A percentile compares a stretch with the other conserved stretches of the same genome.
These are phyloP conservation scores for Tetragonisca angustula DNA, from an alignment of 2,888 invertebrate species.

Conservation along the genomic window DNA sequence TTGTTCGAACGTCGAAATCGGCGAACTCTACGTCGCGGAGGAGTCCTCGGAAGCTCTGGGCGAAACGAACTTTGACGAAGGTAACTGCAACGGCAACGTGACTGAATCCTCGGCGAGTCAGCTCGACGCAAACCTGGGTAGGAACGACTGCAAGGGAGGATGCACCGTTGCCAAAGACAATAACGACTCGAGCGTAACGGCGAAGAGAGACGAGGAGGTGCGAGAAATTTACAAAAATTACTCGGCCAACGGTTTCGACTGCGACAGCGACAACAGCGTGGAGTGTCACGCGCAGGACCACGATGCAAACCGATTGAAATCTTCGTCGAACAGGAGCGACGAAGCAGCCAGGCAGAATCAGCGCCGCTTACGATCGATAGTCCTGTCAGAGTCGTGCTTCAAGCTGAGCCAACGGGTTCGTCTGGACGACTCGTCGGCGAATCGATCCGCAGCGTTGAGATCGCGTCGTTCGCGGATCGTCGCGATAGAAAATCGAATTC, in stretches of 20 bases:
- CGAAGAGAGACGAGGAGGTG: constrained; percentile 13
- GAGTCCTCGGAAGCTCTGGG: not conserved
- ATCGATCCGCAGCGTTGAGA: constrained; percentile 12
- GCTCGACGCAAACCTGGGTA: no score
- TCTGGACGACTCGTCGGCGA: not conserved
- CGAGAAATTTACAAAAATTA: constrained; percentile 57
- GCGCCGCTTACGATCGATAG: constrained; percentile 14
- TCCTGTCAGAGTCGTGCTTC: constrained; percentile 24
- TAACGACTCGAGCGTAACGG: not conserved
- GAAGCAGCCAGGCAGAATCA: not conserved
- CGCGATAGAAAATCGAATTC: constrained; percentile 43
- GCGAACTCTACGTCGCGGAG: not conserved
- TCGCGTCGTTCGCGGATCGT: not conserved
- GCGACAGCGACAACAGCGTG: constrained; percentile 63
- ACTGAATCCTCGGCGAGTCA: not conserved
- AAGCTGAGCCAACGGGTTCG: constrained; percentile 12
- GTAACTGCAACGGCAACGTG: not conserved
- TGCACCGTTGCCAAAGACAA: not conserved
- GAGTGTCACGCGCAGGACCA: not conserved
- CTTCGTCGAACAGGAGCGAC: not conserved
- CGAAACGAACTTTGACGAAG: not conserved
- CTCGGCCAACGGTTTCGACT: constrained; percentile 60
- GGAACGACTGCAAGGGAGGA: not conserved
- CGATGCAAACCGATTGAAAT: not conserved
- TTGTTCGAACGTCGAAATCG: not conserved